phyloP scores from a whole-genome alignment of 2,113 vertebrate species.

The Heterotis niloticus region DNA sequence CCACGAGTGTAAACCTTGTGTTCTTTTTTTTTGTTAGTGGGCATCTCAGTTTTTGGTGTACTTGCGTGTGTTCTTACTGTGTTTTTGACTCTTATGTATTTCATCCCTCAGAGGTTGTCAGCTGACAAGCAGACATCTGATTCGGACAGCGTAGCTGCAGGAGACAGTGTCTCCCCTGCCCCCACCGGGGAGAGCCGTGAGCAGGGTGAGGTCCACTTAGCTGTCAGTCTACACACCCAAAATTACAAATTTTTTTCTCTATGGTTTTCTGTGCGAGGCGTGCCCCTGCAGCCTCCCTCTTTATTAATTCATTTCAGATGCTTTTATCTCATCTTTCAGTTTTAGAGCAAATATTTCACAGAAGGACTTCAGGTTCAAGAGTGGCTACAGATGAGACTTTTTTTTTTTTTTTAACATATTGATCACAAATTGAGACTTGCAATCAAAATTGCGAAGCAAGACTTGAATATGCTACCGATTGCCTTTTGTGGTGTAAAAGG shows the following conservation, averaged over 20 bases:
- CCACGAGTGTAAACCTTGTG: neutral
- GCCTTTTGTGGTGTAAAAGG: neutral
- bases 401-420: neutral
- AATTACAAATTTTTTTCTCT: neutral
- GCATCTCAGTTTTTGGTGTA: neutral
- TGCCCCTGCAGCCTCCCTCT: neutral
- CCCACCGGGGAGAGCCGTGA: constrained; percentile 67
- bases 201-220: constrained; percentile 63
- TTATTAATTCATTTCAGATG: neutral
- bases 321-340: neutral
- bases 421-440: neutral
- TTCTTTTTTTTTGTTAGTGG: neutral
- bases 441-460: too few species aligned
- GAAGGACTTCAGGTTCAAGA: too few species aligned
- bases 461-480: neutral
- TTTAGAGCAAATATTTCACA: neutral
- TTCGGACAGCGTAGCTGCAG: constrained; percentile 75
- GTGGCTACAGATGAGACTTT: too few species aligned
- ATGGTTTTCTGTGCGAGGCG: neutral
- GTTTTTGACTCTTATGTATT: neutral
- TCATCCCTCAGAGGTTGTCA: constrained; percentile 68
- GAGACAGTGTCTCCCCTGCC: constrained; percentile 57
- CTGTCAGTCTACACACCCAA: neutral
- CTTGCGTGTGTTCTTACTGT: neutral
- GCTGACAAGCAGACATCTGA: constrained; percentile 88